Evolutionary conservation across 2,113 vertebrate genomes (phyloP), one percentile per base, ranked within the genome.

Genomic region (Elanoides forficatus): DNA sequence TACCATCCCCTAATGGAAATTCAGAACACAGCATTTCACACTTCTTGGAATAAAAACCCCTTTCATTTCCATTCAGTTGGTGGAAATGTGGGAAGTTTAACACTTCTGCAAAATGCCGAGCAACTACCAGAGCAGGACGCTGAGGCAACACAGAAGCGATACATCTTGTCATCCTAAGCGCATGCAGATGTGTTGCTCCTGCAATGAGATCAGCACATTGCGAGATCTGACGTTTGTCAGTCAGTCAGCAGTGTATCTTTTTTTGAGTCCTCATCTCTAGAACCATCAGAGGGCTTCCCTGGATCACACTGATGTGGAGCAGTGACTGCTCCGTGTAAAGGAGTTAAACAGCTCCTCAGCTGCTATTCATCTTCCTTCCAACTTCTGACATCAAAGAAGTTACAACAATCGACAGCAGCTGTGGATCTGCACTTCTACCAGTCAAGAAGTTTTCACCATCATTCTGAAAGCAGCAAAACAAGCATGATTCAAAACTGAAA

Each of bases 401-500:
- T 89, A 50, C 13, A 74, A 48, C 93, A 95, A 95, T 95, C 73
- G 95, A 73, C 74, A 91, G 90, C 97, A 96, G 92, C 95, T 97
- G 97, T 86, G 82, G 94, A 90, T 81, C 74, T 90, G n/a, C 82
- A 66, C 45, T 88, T 94, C 67, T 81, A 73, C 58, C 60, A 58
- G 58, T 89, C 70, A 70, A 42, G 55, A 73, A 55, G 36, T 81
- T 94, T 90, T 65, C 74, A 58, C 34, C 14, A 4, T 73, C 71
- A 58, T 95, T 96, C 86, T 76, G 78, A 95, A 94, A 97, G 78
- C 66, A 62, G 58, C 91, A 76, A 91, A 95, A 34, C 29, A 93
- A 82, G 8, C n/a, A 17, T 43, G 76, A 93, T 55, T 95, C 84
- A 93, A 94, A 95, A 42, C 70, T 63, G 48, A 86, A 96, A 85